Base-by-base conservation (phyloP, 2,113 vertebrate species). In the Montifringilla adamsi region DNA sequence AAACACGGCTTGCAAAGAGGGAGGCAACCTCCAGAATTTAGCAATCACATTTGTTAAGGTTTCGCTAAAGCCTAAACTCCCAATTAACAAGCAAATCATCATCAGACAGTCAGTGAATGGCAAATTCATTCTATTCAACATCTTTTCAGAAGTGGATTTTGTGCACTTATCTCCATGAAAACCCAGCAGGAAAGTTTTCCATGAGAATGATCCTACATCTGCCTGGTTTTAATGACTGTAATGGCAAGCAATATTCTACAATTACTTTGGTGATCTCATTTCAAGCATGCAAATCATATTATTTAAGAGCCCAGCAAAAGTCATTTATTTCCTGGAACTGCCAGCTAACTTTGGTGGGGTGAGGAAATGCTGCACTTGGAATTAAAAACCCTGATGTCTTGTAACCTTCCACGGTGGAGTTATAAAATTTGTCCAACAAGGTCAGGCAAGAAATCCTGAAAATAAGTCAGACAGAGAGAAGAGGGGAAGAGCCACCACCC, bases 71-170 rank as follows among this genome's bases (percentile, higher is more conserved):
- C 93, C 97, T 98, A 98, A 98, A 97, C 97, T 98, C 97, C 96
- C 98, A 98, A 97, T 98, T 98, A 98, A 98, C 97, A 98, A 98
- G 97, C 96, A 98, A 98, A 98, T 98, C 98, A 98, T 98, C 98
- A 98, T 98, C 97, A 98, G 98, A 96, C 97, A 98, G 96, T 95
- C 96, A 98, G 95, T 97, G 98, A 98, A 98, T 97, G 96, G 98
- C 97, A 97, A 98, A 98, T 98, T 98, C 97, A 95, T 98, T 98
- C 97, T 97, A 98, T 97, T 97, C 97, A 98, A 97, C 97, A 96
- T 98, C 97, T 98, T 98, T 98, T 98, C 97, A 97, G 96, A 98
- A 97, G 97, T 98, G 97, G 96, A 98, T 97, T 98, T 98, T 97
- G 96, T 98, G 97, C 97, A 98, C 98, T 98, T 98, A 98, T 97